Conservation (phyloP, 64 coral and sea anemone species). For the Stichodactyla helianthus region DNA sequence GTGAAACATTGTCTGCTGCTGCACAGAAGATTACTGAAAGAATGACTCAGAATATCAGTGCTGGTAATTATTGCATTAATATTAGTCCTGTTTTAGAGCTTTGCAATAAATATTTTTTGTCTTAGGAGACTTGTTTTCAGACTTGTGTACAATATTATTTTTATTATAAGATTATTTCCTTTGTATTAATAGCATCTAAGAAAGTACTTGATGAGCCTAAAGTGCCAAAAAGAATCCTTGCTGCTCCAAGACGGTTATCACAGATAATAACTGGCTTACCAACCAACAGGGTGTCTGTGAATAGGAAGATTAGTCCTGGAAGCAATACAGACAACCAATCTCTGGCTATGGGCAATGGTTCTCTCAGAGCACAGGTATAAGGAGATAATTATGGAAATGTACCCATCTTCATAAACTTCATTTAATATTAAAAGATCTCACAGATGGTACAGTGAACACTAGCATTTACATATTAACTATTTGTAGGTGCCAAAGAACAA, state of each 20-base stretch:
- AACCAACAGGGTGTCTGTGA: not conserved
- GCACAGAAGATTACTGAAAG: slow-evolving; percentile 23
- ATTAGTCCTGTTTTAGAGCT: too few species aligned
- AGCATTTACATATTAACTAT: not conserved
- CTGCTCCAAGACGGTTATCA: not conserved
- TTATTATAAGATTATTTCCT: not conserved
- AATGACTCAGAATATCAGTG: slow-evolving; percentile 28
- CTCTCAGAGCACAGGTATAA: not conserved
- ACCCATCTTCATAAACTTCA: not conserved
- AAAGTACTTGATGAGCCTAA: slow-evolving; percentile 5
- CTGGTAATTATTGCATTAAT: slow-evolving; percentile 13
- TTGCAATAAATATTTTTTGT: too few species aligned
- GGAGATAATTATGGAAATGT: not conserved
- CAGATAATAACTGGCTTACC: not conserved
- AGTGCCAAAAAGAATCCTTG: not conserved
- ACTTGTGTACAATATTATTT: not conserved
- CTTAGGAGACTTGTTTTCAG: too few species aligned
- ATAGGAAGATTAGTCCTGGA: not conserved
- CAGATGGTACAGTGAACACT: not conserved
- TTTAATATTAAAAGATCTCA: not conserved
- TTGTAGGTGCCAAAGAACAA: slow-evolving; percentile 62
- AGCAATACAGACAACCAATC: not conserved
- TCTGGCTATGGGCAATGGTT: not conserved
- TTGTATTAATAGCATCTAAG: not conserved
- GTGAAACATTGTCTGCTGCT: slow-evolving; percentile 34